Evolutionary conservation across 2,888 invertebrate genomes (phyloP), one percentile per base, ranked within the genome.

Genomic region (Geotrupes spiniger): DNA sequence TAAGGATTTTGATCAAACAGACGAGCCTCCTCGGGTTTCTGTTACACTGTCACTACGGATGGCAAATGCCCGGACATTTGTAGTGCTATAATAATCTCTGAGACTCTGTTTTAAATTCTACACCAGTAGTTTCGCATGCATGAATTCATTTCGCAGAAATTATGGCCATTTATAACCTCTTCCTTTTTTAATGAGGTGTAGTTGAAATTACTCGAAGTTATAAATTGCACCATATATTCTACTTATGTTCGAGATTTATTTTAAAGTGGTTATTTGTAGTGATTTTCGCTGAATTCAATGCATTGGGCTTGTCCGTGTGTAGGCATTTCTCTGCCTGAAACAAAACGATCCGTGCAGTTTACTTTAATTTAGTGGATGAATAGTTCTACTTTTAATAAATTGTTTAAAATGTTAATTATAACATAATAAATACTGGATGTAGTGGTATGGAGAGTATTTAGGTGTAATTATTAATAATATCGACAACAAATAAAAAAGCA

Each of bases 61-160:
- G 62, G 63, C 63, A 64, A 64, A 65, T 65, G 63, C 56, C 49
- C 45, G 29, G 51, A 56, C 64, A 64, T 65, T 64, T 63, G 65
- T 65, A 62, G 56, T 49, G 57, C 31, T 44, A 49, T 64, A 65
- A 64, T 63, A 64, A 61, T 63, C 64, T 64, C 64, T 61, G 49
- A 33, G 56, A 47, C 57, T 60, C 60, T 58, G 59, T 60, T 59
- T 59, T 58, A 59, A 61, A 62, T 61, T 55, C 53, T 57, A 54
- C 45, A 59, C 56, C 15, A 14, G 31, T 60, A 59, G 59, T 60
- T 58, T 58, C 49, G 58, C 59, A 59, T 60, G 58, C 58, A 58
- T 56, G 56, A 56, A 57, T 55, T 56, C 55, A 48, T 52, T 56
- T 42, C 52, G 36, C 38, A 43, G 51, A 54, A 62, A 62, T 61